Conservation (phyloP, 2,113 vertebrate species). For the Vireo altiloquus region DNA sequence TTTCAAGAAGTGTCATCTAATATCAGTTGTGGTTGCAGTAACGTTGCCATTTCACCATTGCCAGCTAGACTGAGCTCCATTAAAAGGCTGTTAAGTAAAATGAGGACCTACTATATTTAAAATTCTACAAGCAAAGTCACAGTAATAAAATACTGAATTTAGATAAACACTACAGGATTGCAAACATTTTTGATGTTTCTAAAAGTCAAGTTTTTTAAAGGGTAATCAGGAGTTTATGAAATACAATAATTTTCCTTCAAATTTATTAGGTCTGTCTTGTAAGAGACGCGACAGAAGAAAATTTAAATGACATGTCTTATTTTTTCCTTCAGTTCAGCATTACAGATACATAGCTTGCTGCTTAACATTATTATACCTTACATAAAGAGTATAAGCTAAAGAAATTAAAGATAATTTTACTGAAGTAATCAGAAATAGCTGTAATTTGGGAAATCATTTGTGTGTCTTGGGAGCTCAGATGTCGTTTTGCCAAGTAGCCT, state of each 20-base stretch:
- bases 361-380: not conserved
- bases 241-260: not conserved
- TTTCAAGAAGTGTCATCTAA: not conserved
- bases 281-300: not conserved
- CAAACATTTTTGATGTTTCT: not conserved
- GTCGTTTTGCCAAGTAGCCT: not conserved
- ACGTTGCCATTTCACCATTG: not conserved
- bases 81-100: not conserved
- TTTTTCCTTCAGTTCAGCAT: not conserved
- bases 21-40: not conserved
- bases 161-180: not conserved
- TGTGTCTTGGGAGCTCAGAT: not conserved
- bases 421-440: not conserved
- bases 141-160: not conserved
- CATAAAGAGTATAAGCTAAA: not conserved
- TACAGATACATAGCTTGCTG: not conserved
- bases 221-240: not conserved
- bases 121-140: not conserved
- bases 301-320: not conserved
- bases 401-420: not conserved
- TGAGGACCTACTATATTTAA: not conserved
- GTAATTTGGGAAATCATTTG: not conserved
- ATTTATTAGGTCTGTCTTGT: not conserved
- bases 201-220: not conserved
- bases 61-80: not conserved